A percentile compares a stretch with the other conserved stretches of the same genome.
Conservation (phyloP, 2,113 vertebrate genomes). For the Leptobrachium leishanense region DNA sequence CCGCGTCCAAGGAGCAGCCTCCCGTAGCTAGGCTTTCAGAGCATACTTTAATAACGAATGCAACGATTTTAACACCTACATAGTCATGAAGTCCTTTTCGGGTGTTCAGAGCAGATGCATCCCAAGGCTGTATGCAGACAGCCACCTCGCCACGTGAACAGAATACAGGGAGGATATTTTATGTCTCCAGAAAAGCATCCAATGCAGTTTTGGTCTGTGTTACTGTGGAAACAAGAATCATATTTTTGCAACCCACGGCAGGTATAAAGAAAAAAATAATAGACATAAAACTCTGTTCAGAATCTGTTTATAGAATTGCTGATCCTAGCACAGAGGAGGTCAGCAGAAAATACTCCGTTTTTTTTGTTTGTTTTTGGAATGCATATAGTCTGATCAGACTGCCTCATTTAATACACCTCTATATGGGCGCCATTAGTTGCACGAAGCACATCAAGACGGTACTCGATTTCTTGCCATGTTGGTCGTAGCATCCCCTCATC, state of each 20-base stretch:
- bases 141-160: constrained; percentile 14
- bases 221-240: constrained; percentile 37
- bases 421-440: too few species aligned
- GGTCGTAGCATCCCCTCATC: too few species aligned
- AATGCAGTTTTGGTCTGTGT: constrained; percentile 33
- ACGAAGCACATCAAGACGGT: too few species aligned
- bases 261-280: constrained; percentile 6
- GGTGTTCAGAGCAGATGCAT: neutral
- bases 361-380: too few species aligned
- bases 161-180: constrained; percentile 20
- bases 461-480: too few species aligned
- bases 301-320: constrained; percentile 10
- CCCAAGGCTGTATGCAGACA: constrained; percentile 9
- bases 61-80: neutral
- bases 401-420: too few species aligned
- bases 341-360: neutral
- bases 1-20: too few species aligned
- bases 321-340: constrained; percentile 23
- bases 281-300: neutral
- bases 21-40: neutral
- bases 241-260: constrained; percentile 38
- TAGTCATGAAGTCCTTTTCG: constrained; percentile 11
- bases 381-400: too few species aligned
- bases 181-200: constrained; percentile 15
- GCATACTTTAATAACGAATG: neutral